Evolutionary conservation across 2,888 invertebrate genomes (phyloP), one percentile per base, ranked within the genome.

Genomic region (Cryptosula pallasiana): DNA sequence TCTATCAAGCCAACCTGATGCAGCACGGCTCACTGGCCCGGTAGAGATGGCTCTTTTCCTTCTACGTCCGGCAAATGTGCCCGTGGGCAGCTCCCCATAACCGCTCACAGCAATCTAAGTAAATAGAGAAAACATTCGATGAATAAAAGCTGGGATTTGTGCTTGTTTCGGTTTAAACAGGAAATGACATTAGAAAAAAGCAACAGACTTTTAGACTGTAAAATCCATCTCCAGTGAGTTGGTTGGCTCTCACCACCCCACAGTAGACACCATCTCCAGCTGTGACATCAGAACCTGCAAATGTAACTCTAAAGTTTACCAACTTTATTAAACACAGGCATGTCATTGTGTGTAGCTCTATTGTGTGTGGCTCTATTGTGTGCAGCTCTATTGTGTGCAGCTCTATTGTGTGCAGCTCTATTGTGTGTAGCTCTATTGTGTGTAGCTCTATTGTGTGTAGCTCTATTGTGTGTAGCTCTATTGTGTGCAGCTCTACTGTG

Each of bases 241-340:
- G 20, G n/a, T 27, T 63, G 16, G 63, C 25, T 20, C 20, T 20
- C 2, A 63, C n/a, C 2, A 34, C n/a, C 9, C 63, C 63, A 34
- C 25, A 32, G 32, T 63, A 63, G 20, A 63, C 27, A 32, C 63
- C 63, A 63, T 63, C 63, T 63, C 63, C 63, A 2, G 32, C 32
- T 29, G 63, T 63, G 2, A 9, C 5, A n/a, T 63, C 63, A 63
- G 63, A 2, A 55, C 55, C 55, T 55, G 25, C 9, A 16, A 55
- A n/a, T n/a, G n/a, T n/a, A n/a, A n/a, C n/a, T n/a, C n/a, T n/a
- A n/a, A n/a, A n/a, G n/a, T n/a, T n/a, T n/a, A n/a, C n/a, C n/a
- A n/a, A n/a, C n/a, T n/a, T n/a, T n/a, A n/a, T n/a, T n/a, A n/a
- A n/a, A n/a, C n/a, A n/a, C n/a, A n/a, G n/a, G n/a, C n/a, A n/a